Conservation (phyloP, 2,888 invertebrate genomes). For the Epinotia demarniana region DNA sequence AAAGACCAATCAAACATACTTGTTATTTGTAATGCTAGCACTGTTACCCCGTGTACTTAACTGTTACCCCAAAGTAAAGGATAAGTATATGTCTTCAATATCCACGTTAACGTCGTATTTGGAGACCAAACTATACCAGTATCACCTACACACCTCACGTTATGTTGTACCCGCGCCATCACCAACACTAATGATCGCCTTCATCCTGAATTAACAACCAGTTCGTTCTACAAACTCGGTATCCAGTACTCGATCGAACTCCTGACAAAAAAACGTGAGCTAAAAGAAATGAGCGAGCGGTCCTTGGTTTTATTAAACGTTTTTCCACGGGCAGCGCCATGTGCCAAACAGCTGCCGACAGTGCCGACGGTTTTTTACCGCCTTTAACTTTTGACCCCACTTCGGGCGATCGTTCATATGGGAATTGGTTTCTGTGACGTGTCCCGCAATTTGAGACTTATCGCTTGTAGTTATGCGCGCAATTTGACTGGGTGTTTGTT, state of each 20-base stretch:
- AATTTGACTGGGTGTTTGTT: slow-evolving; percentile 52
- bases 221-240: slow-evolving; percentile 34
- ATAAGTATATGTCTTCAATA: too few relatives aligned
- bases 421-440: slow-evolving; percentile 70
- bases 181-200: slow-evolving; percentile 36
- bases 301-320: slow-evolving; percentile 69
- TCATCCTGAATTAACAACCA: slow-evolving; percentile 33
- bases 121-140: not conserved
- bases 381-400: slow-evolving; percentile 81
- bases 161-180: slow-evolving; percentile 11
- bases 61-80: too few relatives aligned
- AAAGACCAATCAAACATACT: too few relatives aligned
- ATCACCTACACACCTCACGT: not conserved
- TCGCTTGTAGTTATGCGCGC: slow-evolving; percentile 54
- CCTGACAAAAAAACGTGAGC: slow-evolving; percentile 59
- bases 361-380: slow-evolving; percentile 79
- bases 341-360: slow-evolving; percentile 79
- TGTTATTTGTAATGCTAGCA: too few relatives aligned
- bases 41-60: too few relatives aligned
- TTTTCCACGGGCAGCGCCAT: slow-evolving; percentile 66
- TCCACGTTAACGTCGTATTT: not conserved
- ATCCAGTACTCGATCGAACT: slow-evolving; percentile 41
- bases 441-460: slow-evolving; percentile 67
- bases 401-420: slow-evolving; percentile 80
- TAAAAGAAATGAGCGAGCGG: slow-evolving; percentile 60